These are phyloP conservation scores for Pteronotus mesoamericanus DNA, from an alignment of 2,797 vertebrate species.

Conservation along the genomic window DNA sequence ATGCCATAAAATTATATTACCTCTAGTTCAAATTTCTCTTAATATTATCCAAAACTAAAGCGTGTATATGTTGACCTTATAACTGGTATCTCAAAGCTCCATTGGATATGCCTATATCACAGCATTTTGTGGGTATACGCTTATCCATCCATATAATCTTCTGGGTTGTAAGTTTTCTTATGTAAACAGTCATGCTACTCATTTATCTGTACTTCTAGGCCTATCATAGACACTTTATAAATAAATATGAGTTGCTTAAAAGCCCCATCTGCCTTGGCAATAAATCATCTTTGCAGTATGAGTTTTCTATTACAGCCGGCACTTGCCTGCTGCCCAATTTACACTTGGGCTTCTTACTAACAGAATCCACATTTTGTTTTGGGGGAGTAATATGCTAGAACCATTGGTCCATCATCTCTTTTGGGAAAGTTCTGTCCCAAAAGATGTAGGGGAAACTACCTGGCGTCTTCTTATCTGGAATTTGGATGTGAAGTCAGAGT, in stretches of 20 bases:
- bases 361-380: not conserved
- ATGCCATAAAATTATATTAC: not conserved
- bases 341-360: not conserved
- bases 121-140: not conserved
- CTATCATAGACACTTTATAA: not conserved
- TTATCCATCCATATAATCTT: not conserved
- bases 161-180: not conserved
- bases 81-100: not conserved
- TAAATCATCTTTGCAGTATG: not conserved
- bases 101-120: fast-evolving
- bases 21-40: not conserved
- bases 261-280: not conserved
- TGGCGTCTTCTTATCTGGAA: not conserved
- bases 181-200: not conserved
- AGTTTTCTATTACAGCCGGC: not conserved
- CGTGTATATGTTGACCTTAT: not conserved
- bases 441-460: not conserved
- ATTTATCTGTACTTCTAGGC: not conserved
- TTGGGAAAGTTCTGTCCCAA: not conserved
- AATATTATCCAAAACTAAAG: not conserved
- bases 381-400: not conserved
- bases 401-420: not conserved
- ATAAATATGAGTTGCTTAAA: not conserved
- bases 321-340: not conserved
- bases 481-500: not conserved